Evolutionary conservation across 2,888 invertebrate species (phyloP), one percentile per base, ranked within the genome.

Genomic region (Branchellion lobata): DNA sequence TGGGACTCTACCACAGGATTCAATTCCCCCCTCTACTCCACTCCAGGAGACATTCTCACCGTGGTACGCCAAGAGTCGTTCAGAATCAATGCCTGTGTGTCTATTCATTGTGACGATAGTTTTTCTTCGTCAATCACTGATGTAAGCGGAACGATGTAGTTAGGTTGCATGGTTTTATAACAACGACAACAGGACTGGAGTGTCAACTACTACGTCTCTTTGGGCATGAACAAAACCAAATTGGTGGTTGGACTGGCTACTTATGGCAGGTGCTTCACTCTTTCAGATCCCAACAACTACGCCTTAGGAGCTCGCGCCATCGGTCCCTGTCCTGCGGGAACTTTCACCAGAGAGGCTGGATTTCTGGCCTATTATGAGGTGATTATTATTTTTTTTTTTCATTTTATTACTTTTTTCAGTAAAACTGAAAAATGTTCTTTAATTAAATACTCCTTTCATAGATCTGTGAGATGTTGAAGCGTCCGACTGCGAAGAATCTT

Each of bases 301-400:
- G 83, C 81, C 0, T 77, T 85, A 0, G 85, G 85, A 0, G 85
- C 84, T n/a, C 82, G 84, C 1, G 83, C 83, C 0, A 77, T 65
- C 1, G 84, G 84, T 2, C 77, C 84, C 0, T 85, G 84, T 1
- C 71, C 65, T 0, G 81, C 83, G 0, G 86, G 85, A 3, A 51
- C 53, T 5, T 86, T 82, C 81, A 86, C 86, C 1, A 78, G 84
- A 24, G 84, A 84, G 61, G 79, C 79, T 0, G 86, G 86, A n/a
- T 85, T 85, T 78, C 73, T 85, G 27, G 81, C 86, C 1, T 86
- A 85, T 80, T 86, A 86, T 73, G 86, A 86, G 84, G 85, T 86
- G 5, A n/a, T n/a, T n/a, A 11, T 24, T 1, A 31, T 31, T 47
- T 18, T 47, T 14, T 47, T 14, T 47, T n/a, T n/a, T n/a, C n/a